phyloP scores from a whole-genome alignment of 2,888 invertebrate genomes.

The Synergus japonicus region DNA sequence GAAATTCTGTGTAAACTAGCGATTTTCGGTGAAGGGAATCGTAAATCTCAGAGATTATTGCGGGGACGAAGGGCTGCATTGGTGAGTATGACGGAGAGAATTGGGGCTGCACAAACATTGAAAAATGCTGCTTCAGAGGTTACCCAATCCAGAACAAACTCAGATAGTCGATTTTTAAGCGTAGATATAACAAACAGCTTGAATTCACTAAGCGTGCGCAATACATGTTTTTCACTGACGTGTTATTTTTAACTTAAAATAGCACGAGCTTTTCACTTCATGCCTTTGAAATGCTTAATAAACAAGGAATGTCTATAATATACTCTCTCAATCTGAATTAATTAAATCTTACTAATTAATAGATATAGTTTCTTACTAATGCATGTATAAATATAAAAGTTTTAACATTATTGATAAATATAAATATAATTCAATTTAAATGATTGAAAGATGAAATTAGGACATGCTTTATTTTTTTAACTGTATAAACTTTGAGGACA shows the following conservation, averaged over 20 bases:
- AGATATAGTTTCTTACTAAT: too few relatives aligned
- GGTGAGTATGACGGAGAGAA: slow-evolving; percentile 45
- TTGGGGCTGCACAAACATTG: slow-evolving; percentile 44
- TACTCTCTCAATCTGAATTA: too few relatives aligned
- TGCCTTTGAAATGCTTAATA: too few relatives aligned
- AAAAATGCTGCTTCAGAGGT: slow-evolving; percentile 43
- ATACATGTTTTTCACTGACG: not conserved
- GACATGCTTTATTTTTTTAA: not conserved
- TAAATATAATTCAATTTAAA: too few relatives aligned
- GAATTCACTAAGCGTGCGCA: not conserved
- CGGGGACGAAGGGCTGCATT: slow-evolving; percentile 47
- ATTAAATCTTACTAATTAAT: not conserved
- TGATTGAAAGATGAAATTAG: not conserved
- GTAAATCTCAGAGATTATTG: slow-evolving; percentile 60
- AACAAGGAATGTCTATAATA: too few relatives aligned
- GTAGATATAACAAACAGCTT: not conserved
- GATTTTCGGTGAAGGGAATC: slow-evolving; percentile 49
- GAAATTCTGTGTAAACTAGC: slow-evolving; percentile 52
- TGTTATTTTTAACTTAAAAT: not conserved
- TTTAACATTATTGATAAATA: too few relatives aligned
- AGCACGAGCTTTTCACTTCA: too few relatives aligned
- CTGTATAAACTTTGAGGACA: not conserved
- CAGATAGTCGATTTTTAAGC: slow-evolving; percentile 21
- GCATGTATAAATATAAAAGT: too few relatives aligned
- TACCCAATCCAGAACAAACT: slow-evolving; percentile 41